Evolutionary conservation across 1,140 invertebrate genomes (phyloP).

Genomic region (Pteromalus puparum): DNA sequence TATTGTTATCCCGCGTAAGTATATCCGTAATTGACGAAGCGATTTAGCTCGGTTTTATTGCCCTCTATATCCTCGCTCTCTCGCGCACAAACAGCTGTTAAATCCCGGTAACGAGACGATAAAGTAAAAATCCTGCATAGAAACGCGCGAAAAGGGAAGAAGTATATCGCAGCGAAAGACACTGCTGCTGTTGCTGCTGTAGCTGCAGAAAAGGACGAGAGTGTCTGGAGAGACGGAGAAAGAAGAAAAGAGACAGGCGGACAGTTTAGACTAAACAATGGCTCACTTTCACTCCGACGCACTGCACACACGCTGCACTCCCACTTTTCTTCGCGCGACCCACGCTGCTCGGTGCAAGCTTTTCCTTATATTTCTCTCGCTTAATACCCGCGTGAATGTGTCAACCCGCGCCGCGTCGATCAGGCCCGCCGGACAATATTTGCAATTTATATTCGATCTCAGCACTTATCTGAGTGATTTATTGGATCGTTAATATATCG

Average conservation of each 20-base stretch:
- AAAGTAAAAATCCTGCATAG: conserved; percentile 20
- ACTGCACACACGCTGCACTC: conserved; percentile 32
- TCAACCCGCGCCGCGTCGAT: conserved; percentile 14
- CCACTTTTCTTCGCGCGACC: conserved; percentile 53
- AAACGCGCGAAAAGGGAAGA: not conserved
- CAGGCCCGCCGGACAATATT: conserved; percentile 36
- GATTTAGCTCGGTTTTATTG: conserved; percentile 23
- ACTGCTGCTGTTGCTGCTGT: no score
- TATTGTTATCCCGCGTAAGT: conserved; percentile 31
- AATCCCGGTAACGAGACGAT: conserved; percentile 7
- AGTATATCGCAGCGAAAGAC: not conserved
- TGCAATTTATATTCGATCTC: conserved; percentile 47
- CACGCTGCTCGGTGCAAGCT: conserved; percentile 33
- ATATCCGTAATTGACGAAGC: conserved; percentile 25
- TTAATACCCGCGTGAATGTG: not conserved
- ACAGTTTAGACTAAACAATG: conserved; percentile 64
- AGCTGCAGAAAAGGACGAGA: not conserved
- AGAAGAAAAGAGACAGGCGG: conserved; percentile 54
- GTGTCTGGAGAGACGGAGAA: conserved; percentile 1
- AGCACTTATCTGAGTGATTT: conserved; percentile 49
- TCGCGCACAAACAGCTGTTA: conserved; percentile 8
- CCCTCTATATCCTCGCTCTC: not conserved
- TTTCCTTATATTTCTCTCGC: conserved; percentile 36
- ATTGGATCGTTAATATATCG: conserved; percentile 45
- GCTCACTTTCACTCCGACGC: conserved; percentile 61